Conservation (phyloP, 1,140 invertebrate species). For the Galendromus occidentalis region DNA sequence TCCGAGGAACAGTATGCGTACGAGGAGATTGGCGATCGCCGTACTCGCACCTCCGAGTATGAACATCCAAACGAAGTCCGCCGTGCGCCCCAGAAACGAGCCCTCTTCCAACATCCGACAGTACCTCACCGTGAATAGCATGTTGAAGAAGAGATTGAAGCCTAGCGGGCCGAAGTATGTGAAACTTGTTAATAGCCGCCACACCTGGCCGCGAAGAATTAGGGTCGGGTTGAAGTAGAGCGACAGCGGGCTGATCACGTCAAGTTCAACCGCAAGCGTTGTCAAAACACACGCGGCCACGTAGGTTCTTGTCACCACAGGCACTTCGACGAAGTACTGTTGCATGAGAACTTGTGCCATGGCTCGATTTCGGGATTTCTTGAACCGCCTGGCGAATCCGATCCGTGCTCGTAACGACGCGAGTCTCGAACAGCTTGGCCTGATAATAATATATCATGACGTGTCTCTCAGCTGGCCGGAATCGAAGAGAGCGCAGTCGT, state of each 20-base stretch:
- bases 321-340: constrained; percentile 76
- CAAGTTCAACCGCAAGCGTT: constrained; percentile 85
- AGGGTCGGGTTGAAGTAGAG: constrained; percentile 95
- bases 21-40: constrained; percentile 79
- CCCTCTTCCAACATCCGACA: constrained; percentile 97
- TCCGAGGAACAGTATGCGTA: constrained; percentile 88
- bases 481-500: too few relatives aligned
- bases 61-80: constrained; percentile 99
- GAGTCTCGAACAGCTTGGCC: neutral
- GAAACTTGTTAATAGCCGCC: constrained; percentile 90
- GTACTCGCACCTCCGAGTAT: constrained; percentile 61
- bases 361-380: neutral
- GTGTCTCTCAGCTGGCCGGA: neutral
- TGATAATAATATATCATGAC: neutral
- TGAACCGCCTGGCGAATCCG: neutral
- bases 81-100: constrained; percentile 80
- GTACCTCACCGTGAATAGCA: constrained; percentile 97
- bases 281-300: constrained; percentile 93
- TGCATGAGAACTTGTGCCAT: constrained; percentile 18
- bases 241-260: constrained; percentile 88
- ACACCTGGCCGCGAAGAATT: constrained; percentile 55
- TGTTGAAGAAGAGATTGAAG: constrained; percentile 98
- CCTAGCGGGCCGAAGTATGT: constrained; percentile 94
- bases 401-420: neutral
- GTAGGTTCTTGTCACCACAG: constrained; percentile 83